phyloP scores from a whole-genome alignment of 1,140 invertebrate genomes.

The Batillaria attramentaria region DNA sequence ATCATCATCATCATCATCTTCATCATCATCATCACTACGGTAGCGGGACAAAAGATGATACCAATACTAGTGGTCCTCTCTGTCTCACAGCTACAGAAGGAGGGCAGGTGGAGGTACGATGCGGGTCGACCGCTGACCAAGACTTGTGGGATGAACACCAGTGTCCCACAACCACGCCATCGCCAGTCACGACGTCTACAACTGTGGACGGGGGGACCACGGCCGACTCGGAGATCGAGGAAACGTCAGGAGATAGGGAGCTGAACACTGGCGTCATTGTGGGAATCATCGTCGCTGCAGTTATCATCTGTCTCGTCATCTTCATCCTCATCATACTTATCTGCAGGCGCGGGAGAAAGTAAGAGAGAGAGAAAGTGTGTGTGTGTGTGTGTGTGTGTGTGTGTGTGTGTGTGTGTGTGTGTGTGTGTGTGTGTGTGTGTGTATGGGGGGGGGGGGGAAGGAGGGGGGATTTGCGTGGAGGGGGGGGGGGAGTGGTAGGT shows the following conservation, averaged over 20 bases:
- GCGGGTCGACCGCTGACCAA: not conserved
- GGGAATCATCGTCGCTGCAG: not conserved
- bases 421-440: no score
- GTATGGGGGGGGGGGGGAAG: no score
- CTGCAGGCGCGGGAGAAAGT: not conserved
- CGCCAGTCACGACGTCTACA: not conserved
- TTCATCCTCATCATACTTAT: not conserved
- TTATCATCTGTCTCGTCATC: not conserved
- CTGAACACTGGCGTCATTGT: no score
- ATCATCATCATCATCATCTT: not conserved
- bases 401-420: not conserved
- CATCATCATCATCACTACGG: not conserved
- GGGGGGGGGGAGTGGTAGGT: no score
- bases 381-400: no score
- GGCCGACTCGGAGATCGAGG: not conserved
- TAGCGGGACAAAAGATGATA: not conserved
- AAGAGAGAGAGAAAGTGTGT: no score
- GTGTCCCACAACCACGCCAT: not conserved
- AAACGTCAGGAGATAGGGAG: no score
- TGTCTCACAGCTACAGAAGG: slow-evolving; percentile 10
- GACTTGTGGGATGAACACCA: not conserved
- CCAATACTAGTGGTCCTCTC: not conserved
- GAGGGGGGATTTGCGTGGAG: no score
- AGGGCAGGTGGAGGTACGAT: not conserved
- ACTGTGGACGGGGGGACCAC: not conserved